Evolutionary conservation across 2,113 vertebrate species (phyloP).

Genomic region (Lanius collurio): DNA sequence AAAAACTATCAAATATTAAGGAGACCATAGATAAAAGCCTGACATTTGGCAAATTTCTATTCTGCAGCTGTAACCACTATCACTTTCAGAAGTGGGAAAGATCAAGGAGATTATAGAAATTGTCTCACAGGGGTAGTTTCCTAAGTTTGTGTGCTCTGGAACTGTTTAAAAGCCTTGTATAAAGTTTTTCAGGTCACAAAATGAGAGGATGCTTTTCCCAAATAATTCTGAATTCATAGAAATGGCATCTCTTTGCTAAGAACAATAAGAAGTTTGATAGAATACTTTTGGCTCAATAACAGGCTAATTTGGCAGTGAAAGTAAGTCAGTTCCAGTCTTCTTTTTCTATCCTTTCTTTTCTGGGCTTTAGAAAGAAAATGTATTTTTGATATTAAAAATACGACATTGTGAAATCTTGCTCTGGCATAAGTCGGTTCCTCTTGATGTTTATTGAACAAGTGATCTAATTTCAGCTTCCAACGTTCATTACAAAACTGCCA

Average conservation of each 20-base stretch:
- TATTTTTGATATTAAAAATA: conserved; percentile 14
- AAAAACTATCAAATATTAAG: neutral
- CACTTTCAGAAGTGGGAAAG: neutral
- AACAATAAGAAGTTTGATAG: conserved; percentile 44
- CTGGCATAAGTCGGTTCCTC: neutral
- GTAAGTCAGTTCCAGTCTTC: conserved; percentile 33
- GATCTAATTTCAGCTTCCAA: conserved; percentile 7
- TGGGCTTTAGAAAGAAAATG: neutral
- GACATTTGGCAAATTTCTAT: neutral
- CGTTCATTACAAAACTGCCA: neutral
- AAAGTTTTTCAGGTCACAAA: conserved; percentile 23
- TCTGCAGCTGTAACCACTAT: conserved; percentile 14
- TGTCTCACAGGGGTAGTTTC: neutral
- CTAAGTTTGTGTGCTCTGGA: neutral
- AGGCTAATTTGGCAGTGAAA: conserved; percentile 29
- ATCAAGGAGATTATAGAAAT: conserved; percentile 22
- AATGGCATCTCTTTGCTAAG: conserved; percentile 7
- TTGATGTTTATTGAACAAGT: neutral
- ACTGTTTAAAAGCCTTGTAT: neutral
- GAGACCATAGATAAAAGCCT: neutral
- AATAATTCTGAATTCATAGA: conserved; percentile 10
- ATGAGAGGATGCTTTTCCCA: neutral
- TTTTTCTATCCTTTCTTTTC: conserved; percentile 13
- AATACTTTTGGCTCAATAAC: conserved; percentile 18
- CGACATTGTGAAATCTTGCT: neutral